Evolutionary conservation across 2,888 invertebrate species (phyloP), one percentile per base, ranked within the genome.

Genomic region (Drosophila merina): DNA sequence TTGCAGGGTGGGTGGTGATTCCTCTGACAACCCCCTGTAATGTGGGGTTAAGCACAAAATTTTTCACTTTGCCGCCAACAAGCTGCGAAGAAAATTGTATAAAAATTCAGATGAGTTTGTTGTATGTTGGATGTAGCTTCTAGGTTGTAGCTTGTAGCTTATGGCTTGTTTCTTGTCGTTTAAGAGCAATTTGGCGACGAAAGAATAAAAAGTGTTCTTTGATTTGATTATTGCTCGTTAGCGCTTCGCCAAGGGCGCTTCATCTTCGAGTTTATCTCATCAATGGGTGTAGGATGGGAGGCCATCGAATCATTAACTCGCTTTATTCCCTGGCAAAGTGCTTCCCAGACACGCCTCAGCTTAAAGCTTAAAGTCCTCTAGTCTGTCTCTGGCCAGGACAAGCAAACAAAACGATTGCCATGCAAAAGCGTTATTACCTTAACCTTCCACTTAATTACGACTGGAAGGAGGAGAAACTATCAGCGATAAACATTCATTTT

Each of bases 211-310:
- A 79, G 84, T 79, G 79, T 84, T 79, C 6, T 68, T 77, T 84
- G 84, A 84, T 84, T 84, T 86, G 86, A 84, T 84, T 84, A 86
- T 86, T 81, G 84, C 84, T 84, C 84, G 86, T 84, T 84, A 84
- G 86, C 84, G 60, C 45, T 50, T 20, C 36, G 44, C 42, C 26
- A 33, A 25, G 44, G 44, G 25, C 25, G 10, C 44, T 44, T 25
- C 44, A 44, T 44, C 44, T 44, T 25, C 44, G 26, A 20, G 14
- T 40, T 42, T 49, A 42, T 30, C 57, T 44, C 51, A 51, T 57
- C 57, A 56, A 31, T 49, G 49, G 14, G 66, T 10, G 36, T 5
- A 9, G 31, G 2, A 3, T 2, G 31, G 2, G 31, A 0, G 8
- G 74, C 62, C 72, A 68, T 77, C 86, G 86, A 85, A 77, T 83